Evolutionary conservation across 1,140 invertebrate species (phyloP).

Genomic region (Stratiolaelaps scimitus): DNA sequence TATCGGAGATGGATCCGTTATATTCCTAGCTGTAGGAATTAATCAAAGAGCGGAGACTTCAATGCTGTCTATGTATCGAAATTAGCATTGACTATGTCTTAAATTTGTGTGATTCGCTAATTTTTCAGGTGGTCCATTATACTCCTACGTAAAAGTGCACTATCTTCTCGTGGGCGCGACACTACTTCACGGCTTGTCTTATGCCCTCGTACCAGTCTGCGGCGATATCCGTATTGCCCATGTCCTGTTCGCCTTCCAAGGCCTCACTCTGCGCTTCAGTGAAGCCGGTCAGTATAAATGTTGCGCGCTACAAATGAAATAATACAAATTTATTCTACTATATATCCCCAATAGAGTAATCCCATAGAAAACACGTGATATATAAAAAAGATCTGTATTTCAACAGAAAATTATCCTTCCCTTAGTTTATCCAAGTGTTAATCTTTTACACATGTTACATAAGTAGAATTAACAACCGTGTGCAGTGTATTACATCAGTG

Average conservation of each 20-base stretch:
- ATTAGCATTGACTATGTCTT: too few relatives aligned
- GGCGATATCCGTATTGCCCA: constrained; percentile 22
- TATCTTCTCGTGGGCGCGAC: constrained; percentile 18
- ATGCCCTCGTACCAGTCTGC: constrained; percentile 16
- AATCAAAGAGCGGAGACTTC: too few relatives aligned
- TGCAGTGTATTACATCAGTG: too few relatives aligned
- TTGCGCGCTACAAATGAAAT: background rate
- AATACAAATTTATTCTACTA: too few relatives aligned
- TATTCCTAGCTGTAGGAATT: too few relatives aligned
- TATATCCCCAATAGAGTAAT: too few relatives aligned
- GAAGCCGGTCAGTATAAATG: constrained; percentile 7
- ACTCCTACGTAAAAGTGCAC: constrained; percentile 20
- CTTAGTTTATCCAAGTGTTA: background rate
- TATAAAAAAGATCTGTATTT: background rate
- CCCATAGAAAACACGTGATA: background rate
- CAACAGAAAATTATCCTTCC: background rate
- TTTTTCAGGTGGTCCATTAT: constrained; percentile 25
- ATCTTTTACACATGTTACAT: too few relatives aligned
- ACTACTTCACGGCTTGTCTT: constrained; percentile 4
- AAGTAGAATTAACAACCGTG: too few relatives aligned
- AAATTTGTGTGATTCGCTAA: too few relatives aligned
- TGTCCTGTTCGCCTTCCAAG: background rate
- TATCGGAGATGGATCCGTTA: too few relatives aligned
- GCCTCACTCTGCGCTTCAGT: constrained; percentile 18
- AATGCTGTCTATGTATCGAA: too few relatives aligned